phyloP scores from a whole-genome alignment of 1,140 invertebrate genomes.

The Atta cephalotes region DNA sequence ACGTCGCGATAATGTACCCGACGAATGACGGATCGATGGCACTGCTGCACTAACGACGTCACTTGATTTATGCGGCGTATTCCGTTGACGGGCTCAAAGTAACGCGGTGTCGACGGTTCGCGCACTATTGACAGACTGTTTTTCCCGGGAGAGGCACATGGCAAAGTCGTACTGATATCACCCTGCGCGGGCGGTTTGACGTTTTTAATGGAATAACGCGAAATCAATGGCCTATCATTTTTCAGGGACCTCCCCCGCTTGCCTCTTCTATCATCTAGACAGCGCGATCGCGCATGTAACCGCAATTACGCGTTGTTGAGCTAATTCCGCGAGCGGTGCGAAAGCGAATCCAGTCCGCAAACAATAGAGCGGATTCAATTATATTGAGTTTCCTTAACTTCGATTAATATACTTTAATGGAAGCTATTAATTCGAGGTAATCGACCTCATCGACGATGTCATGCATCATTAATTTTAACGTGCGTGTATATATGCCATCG shows the following conservation, averaged over 20 bases:
- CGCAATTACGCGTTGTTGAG: conserved; percentile 50
- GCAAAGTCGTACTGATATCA: conserved; percentile 31
- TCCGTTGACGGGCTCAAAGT: conserved; percentile 57
- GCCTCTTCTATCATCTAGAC: conserved; percentile 15
- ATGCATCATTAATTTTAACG: background rate
- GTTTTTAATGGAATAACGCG: conserved; percentile 65
- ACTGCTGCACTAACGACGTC: conserved; percentile 49
- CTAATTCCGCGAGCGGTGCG: conserved; percentile 3
- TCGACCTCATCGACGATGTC: background rate
- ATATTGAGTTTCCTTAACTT: conserved; percentile 33
- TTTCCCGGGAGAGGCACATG: conserved; percentile 39
- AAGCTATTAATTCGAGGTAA: conserved; percentile 26
- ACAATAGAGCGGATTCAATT: conserved; percentile 41
- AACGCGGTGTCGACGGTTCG: conserved; percentile 57
- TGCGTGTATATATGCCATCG: background rate
- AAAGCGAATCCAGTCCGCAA: conserved; percentile 42
- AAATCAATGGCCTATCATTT: conserved; percentile 62
- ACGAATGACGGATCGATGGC: conserved; percentile 66
- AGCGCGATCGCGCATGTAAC: conserved; percentile 52
- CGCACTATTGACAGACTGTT: conserved; percentile 62
- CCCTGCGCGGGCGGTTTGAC: conserved; percentile 22
- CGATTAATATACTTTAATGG: conserved; percentile 43
- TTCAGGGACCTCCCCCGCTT: conserved; percentile 26
- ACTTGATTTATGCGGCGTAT: conserved; percentile 62
- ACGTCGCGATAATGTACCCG: conserved; percentile 64